Evolutionary conservation across 2,113 vertebrate species (phyloP).

Genomic region (Plecturocebus donacophilus): DNA sequence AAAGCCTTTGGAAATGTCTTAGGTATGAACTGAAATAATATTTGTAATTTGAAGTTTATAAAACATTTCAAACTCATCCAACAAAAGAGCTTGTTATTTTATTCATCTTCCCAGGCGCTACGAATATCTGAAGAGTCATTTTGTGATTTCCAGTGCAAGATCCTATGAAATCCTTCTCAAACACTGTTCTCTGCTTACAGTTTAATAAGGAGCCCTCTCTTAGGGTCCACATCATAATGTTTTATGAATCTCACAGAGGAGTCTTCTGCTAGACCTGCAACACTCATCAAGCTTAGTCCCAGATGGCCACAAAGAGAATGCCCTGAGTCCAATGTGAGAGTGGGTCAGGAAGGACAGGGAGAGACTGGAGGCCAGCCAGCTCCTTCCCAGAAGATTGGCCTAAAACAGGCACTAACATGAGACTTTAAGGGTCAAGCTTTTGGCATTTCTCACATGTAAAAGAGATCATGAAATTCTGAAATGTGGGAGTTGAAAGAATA

Average conservation of each 20-base stretch:
- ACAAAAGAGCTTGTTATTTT: neutral
- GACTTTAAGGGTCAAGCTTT: neutral
- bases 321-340: neutral
- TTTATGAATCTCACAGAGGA: neutral
- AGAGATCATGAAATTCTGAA: neutral
- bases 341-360: neutral
- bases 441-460: neutral
- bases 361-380: too few relatives aligned
- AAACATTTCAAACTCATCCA: neutral
- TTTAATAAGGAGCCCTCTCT: neutral
- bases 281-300: neutral
- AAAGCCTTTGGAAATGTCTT: neutral
- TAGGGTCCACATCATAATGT: neutral
- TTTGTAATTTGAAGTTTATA: neutral
- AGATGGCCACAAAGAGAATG: neutral
- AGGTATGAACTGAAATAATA: slow-evolving; percentile 13
- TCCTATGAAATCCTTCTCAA: neutral
- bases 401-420: neutral
- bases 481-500: neutral
- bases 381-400: neutral
- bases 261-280: neutral
- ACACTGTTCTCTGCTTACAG: neutral
- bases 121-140: neutral
- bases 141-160: neutral
- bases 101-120: neutral